phyloP scores from a whole-genome alignment of 2,797 vertebrate species.

The Pempheris klunzingeri region DNA sequence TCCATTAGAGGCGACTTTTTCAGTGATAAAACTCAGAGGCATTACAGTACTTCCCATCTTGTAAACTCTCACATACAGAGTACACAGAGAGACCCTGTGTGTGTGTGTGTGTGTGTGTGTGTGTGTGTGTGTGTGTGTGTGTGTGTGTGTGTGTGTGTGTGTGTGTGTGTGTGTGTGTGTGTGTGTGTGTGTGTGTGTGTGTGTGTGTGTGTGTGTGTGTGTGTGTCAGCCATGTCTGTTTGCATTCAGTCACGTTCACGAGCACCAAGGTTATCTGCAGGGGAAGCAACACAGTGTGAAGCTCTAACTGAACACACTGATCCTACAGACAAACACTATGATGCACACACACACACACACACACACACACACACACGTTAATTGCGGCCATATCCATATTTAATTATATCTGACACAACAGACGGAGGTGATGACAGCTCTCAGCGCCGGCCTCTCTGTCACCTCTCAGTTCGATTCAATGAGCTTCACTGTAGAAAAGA shows the following conservation, averaged over 20 bases:
- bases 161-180: too few species aligned
- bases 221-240: not conserved
- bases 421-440: constrained; percentile 52
- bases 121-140: constrained; percentile 8
- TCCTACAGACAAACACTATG: not conserved
- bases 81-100: not conserved
- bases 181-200: too few species aligned
- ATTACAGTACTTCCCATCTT: not conserved
- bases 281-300: constrained; percentile 20
- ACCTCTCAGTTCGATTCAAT: constrained; percentile 3
- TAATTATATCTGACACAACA: constrained; percentile 40
- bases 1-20: constrained; percentile 43
- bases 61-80: constrained; percentile 2
- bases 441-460: constrained; percentile 34
- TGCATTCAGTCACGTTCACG: not conserved
- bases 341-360: not conserved
- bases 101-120: constrained; percentile 20
- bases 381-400: constrained; percentile 29
- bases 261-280: constrained; percentile 25
- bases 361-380: not conserved
- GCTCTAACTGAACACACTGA: not conserved
- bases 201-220: too few species aligned
- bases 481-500: not conserved
- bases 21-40: constrained; percentile 34
- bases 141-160: too few species aligned